A percentile compares a stretch with the other conserved stretches of the same genome.
These are phyloP conservation scores for Ephydatia muelleri DNA, from an alignment of 37 sponge, comb jelly and placozoan species.

Conservation along the genomic window DNA sequence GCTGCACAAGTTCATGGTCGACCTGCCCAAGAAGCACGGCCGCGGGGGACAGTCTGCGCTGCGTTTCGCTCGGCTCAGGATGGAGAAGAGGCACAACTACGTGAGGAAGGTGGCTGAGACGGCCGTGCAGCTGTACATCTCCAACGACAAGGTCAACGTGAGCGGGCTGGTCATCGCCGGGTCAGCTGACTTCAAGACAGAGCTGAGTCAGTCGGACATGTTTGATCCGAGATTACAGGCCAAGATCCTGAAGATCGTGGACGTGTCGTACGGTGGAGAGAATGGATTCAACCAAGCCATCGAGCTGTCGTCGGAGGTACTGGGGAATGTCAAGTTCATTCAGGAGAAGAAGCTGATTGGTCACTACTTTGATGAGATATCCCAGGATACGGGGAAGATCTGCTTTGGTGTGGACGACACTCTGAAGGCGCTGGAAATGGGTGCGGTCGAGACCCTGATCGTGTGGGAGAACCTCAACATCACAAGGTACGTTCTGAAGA, in stretches of 20 bases:
- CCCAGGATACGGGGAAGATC: constrained; percentile 97
- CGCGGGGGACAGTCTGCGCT: constrained; percentile 98
- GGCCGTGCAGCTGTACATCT: constrained; percentile 90
- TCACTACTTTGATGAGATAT: constrained; percentile 98
- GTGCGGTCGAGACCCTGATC: constrained; percentile 94
- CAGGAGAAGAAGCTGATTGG: constrained; percentile 99
- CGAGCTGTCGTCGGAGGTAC: constrained; percentile 91
- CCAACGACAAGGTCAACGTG: constrained; percentile 91
- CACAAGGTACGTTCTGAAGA: constrained; percentile 81
- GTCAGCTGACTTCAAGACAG: constrained; percentile 99
- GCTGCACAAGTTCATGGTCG: constrained; percentile 98
- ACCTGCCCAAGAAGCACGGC: constrained; percentile 99
- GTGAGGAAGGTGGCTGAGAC: constrained; percentile 97
- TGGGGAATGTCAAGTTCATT: constrained; percentile 98
- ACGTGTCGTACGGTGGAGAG: constrained; percentile 98
- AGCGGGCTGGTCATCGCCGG: constrained; percentile 97
- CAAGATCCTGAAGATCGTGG: constrained; percentile 93
- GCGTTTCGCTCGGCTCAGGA: constrained; percentile 95
- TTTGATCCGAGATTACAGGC: constrained; percentile 94
- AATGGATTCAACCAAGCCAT: constrained; percentile 99
- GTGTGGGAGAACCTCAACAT: constrained; percentile 98
- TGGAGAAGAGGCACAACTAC: constrained; percentile 99
- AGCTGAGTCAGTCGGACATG: constrained; percentile 97
- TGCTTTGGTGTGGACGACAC: constrained; percentile 97
- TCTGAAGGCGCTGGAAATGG: constrained; percentile 94